A percentile compares a stretch with the other conserved stretches of the same genome.
Conservation (phyloP, 2,797 vertebrate genomes). For the Spea hammondii region DNA sequence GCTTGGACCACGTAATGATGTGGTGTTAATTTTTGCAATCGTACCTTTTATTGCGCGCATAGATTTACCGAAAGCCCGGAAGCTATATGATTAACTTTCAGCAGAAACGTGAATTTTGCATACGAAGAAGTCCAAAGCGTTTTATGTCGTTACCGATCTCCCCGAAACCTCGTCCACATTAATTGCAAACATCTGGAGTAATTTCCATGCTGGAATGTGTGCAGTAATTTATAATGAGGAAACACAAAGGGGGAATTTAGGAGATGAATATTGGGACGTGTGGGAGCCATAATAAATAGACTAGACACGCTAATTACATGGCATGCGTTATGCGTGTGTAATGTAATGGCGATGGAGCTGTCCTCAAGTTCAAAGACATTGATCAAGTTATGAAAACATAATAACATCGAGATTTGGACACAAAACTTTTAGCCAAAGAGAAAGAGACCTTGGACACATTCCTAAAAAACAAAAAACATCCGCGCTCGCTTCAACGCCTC, state of each 20-base stretch:
- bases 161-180: background rate
- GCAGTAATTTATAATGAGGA: background rate
- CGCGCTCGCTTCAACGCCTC: too few species aligned
- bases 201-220: conserved; percentile 3
- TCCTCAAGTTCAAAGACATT: background rate
- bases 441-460: background rate
- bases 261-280: background rate
- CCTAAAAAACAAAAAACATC: too few species aligned
- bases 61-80: too few species aligned
- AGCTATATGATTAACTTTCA: too few species aligned
- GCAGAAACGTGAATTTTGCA: too few species aligned
- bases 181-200: background rate
- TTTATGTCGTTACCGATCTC: background rate
- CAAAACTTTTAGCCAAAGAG: background rate
- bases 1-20: too few species aligned
- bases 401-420: background rate
- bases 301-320: conserved; percentile 3
- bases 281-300: conserved; percentile 5
- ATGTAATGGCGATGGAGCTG: background rate
- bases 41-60: too few species aligned
- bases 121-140: background rate
- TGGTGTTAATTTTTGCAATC: too few species aligned
- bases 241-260: conserved; percentile 3
- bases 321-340: background rate
- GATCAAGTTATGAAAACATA: background rate